Evolutionary conservation across 2,797 vertebrate genomes (phyloP).

Genomic region (Acanthopagrus latus): DNA sequence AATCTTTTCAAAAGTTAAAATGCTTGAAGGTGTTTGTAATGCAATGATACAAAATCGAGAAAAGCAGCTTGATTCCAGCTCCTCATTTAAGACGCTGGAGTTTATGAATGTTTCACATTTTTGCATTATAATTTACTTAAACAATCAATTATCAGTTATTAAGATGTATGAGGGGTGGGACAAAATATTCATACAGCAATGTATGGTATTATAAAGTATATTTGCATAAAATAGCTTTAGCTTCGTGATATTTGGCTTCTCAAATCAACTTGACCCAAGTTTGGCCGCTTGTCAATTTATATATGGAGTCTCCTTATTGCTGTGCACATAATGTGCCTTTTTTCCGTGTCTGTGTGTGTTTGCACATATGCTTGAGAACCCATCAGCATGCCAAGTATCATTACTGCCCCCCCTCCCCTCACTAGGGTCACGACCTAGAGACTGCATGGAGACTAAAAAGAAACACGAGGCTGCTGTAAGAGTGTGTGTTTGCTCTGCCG

Average conservation of each 20-base stretch:
- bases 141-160: too few relatives aligned
- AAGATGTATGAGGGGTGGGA: too few relatives aligned
- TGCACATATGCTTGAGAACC: conserved; percentile 17
- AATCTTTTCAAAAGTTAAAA: not conserved
- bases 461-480: conserved; percentile 40
- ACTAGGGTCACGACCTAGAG: conserved; percentile 37
- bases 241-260: not conserved
- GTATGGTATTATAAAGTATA: too few relatives aligned
- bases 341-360: not conserved
- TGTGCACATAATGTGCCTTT: not conserved
- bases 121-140: too few relatives aligned
- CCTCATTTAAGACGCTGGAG: not conserved
- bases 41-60: not conserved
- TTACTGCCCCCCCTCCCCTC: not conserved
- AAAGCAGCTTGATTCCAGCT: not conserved
- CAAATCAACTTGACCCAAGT: not conserved
- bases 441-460: conserved; percentile 44
- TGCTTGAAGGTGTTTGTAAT: not conserved
- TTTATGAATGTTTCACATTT: too few relatives aligned
- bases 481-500: conserved; percentile 38
- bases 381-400: conserved; percentile 29
- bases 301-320: not conserved
- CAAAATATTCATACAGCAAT: too few relatives aligned
- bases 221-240: not conserved
- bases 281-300: not conserved